Evolutionary conservation across 1,140 invertebrate species (phyloP), one percentile per base, ranked within the genome.

Genomic region (Lucilia sericata): DNA sequence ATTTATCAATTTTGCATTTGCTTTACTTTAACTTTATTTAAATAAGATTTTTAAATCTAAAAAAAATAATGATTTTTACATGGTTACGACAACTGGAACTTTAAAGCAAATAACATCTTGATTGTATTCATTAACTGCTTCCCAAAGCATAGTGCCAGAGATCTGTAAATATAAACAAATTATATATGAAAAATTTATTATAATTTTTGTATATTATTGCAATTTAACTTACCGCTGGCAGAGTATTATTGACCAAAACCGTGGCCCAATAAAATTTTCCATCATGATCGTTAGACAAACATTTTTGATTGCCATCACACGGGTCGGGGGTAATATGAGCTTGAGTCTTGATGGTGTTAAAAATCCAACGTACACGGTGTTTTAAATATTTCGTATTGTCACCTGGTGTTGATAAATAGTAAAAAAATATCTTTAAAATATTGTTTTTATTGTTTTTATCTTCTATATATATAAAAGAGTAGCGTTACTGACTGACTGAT

Each of bases 71-170:
- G 14, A 60, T 60, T 60, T 65, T 88, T 85, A 89, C 55, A 82
- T 34, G 78, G 86, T 88, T 84, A 90, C 88, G 85, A 85, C 30
- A 85, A 90, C 85, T 76, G 89, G 89, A 78, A 90, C 88, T 85
- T 88, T 86, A 84, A 90, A 90, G 47, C 89, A 90, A 65, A 90
- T 89, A 83, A 90, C 87, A 86, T 88, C 88, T 78, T 84, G 60
- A 36, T 88, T 84, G n/a, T 83, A 85, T 42, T 84, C 86, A 84
- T 88, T 85, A 78, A 86, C 88, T 34, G 89, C 87, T 83, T 89
- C 87, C 89, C 89, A 90, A 51, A 87, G 36, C 89, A 90, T 90
- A n/a, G 85, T 87, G 74, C 89, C 89, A n/a, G 84, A 83, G 85
- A 88, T 86, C 89, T 90, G 84, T 0, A 86, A 82, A 80, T 34